Base-by-base conservation (phyloP, 2,113 vertebrate genomes). In the Channa maculata region DNA sequence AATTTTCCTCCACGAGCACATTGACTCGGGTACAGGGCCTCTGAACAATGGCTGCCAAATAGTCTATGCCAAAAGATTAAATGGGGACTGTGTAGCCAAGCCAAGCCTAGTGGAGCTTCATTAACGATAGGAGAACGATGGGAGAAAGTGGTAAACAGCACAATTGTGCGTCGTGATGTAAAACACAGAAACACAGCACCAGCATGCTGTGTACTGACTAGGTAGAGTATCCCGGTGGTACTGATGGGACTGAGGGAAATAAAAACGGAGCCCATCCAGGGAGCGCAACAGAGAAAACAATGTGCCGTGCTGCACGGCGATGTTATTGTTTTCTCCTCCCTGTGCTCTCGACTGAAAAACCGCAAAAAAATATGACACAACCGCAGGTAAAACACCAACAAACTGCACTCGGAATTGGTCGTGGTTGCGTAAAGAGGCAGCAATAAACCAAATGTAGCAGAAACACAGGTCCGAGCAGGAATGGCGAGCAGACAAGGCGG, bases 401-500 rank as follows among this genome's bases (percentile, higher is more conserved):
- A 73, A 70, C 39, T 57, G 50, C 48, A 13, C 15, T 3, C 10
- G 3, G 15, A 65, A 60, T 59, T 11, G 13, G n/a, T 3, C 9
- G 46, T 8, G 9, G 46, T 24, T 9, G 41, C 37, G 43, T 61
- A 49, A 34, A 64, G 38, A 64, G 10, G 3, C 41, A 45, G 63
- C 53, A 75, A 10, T 5, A 3, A 71, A 62, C 8, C 64, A 69
- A 51, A 80, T 38, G 68, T 7, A 69, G 73, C 50, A 75, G 73
- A 75, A 57, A 54, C 75, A 71, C 65, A 1, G 70, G 66, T 59
- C 55, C 13, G 65, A 63, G 78, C 45, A 91, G 82, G 89, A 93
- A 91, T 92, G 91, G 89, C 90, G 91, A 92, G 88, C 84, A 89
- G 90, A 92, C 90, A 83, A 92, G 89, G 93, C 91, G 87, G 92